Conservation (phyloP, 2,797 vertebrate species). For the Chrosomus eos region DNA sequence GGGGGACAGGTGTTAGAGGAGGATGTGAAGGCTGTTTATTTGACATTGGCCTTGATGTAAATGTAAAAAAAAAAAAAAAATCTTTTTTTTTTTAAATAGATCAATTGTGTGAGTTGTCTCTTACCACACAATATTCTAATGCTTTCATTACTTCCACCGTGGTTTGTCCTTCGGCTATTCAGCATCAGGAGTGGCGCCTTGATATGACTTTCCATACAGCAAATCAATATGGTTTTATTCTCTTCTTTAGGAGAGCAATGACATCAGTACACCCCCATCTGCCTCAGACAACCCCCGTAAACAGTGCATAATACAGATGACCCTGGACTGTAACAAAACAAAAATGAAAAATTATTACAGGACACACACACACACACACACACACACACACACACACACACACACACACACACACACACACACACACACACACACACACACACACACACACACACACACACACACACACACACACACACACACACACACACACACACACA, state of each 20-base stretch:
- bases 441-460: conserved; percentile 11
- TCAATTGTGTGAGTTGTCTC: conserved; percentile 58
- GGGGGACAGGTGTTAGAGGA: conserved; percentile 34
- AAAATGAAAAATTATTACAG: conserved; percentile 36
- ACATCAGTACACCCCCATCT: conserved; percentile 52
- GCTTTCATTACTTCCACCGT: conserved; percentile 57
- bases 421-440: conserved; percentile 11
- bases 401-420: conserved; percentile 9
- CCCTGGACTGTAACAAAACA: conserved; percentile 55
- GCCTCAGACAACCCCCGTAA: conserved; percentile 42
- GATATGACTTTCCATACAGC: conserved; percentile 57
- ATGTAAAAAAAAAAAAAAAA: conserved; percentile 40
- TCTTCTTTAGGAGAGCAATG: conserved; percentile 40
- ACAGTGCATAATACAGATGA: conserved; percentile 46
- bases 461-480: conserved; percentile 8
- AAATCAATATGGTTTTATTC: conserved; percentile 54
- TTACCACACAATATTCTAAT: conserved; percentile 58
- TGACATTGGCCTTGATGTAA: conserved; percentile 64
- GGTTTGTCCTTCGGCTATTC: conserved; percentile 61
- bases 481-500: conserved; percentile 11
- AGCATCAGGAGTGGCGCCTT: conserved; percentile 50
- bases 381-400: conserved; percentile 9
- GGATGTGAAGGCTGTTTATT: conserved; percentile 60
- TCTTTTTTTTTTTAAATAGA: conserved; percentile 55
- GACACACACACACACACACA: neutral